These are phyloP conservation scores for Colletes latitarsis DNA, from an alignment of 1,140 invertebrate species.

Conservation along the genomic window DNA sequence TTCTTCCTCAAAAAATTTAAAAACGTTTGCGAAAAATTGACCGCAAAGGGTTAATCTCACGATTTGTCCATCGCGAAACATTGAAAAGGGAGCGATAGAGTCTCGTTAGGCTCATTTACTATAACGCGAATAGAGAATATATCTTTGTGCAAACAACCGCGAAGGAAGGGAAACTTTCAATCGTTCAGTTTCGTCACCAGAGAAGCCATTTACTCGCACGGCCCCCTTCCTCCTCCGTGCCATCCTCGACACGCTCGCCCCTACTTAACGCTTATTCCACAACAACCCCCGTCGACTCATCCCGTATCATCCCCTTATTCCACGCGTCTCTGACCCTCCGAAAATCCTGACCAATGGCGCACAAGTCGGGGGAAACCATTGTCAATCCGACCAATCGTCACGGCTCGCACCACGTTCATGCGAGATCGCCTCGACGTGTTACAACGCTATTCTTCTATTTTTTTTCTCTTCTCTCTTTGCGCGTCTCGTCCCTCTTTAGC, in stretches of 20 bases:
- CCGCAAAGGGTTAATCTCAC: too few species aligned
- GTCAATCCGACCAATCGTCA: slow-evolving; percentile 73
- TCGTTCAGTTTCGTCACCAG: slow-evolving; percentile 6
- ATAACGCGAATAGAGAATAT: background rate
- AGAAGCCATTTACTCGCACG: slow-evolving; percentile 62
- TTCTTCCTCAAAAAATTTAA: too few species aligned
- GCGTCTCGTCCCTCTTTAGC: slow-evolving; percentile 43
- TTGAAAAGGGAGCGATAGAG: too few species aligned
- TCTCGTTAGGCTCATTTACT: too few species aligned
- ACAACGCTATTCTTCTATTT: slow-evolving; percentile 48
- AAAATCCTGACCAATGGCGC: slow-evolving; percentile 71
- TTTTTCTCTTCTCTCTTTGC: slow-evolving; percentile 13
- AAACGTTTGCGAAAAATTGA: too few species aligned
- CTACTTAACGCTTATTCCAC: slow-evolving; percentile 78
- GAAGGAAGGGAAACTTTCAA: slow-evolving; percentile 7
- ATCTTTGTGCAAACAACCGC: background rate
- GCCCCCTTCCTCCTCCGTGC: slow-evolving; percentile 26
- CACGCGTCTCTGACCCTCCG: slow-evolving; percentile 68
- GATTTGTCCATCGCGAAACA: too few species aligned
- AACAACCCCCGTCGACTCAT: slow-evolving; percentile 75
- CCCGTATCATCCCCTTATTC: slow-evolving; percentile 76
- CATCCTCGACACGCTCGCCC: slow-evolving; percentile 54
- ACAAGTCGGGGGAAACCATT: slow-evolving; percentile 73
- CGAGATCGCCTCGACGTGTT: slow-evolving; percentile 59
- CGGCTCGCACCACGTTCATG: slow-evolving; percentile 59